Evolutionary conservation across 64 coral and sea anemone genomes (phyloP), one percentile per base, ranked within the genome.

Genomic region (Cladopsammia gracilis): DNA sequence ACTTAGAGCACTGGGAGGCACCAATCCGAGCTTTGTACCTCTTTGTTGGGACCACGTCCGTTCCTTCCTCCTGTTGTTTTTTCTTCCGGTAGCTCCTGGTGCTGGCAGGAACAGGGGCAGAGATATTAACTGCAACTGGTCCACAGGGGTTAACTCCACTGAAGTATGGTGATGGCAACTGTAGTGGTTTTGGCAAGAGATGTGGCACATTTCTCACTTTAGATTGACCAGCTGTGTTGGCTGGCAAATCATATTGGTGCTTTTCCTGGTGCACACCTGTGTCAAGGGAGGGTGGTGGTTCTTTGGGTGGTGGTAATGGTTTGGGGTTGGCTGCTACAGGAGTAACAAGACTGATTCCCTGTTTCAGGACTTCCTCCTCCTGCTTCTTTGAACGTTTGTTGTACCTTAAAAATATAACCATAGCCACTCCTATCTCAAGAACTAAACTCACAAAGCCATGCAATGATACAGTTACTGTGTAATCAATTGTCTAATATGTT

Each of bases 1-100:
- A 95, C 22, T 88, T 95, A 2, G 89, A 95, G 20, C 89, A 95
- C 57, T 91, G 70, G 12, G 75, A 19, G 46, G 83, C 94, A n/a
- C n/a, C n/a, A 50, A n/a, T 47, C 16, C 64, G 25, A 15, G 60
- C 47, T 45, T 34, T 83, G 64, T 89, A 94, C 76, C 57, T 20
- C 8, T 94, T 94, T 14, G 51, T 66, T 0, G 52, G 86, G 1
- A 70, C 47, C 14, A 18, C 68, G 12, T 9, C 13, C 5, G 25
- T 22, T 6, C 20, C 47, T 10, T 45, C 24, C 10, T 88, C 78
- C 60, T 88, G 42, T 43, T 65, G 49, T 23, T 68, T 42, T 45
- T 43, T 51, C 24, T 85, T 85, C 4, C 34, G 26, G 26, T 87
- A 90, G 34, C 70, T 90, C 1, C 12, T 5, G 9, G 80, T 95